Conservation (phyloP, 2,888 invertebrate genomes). For the Rotaria magnacalcarata region DNA sequence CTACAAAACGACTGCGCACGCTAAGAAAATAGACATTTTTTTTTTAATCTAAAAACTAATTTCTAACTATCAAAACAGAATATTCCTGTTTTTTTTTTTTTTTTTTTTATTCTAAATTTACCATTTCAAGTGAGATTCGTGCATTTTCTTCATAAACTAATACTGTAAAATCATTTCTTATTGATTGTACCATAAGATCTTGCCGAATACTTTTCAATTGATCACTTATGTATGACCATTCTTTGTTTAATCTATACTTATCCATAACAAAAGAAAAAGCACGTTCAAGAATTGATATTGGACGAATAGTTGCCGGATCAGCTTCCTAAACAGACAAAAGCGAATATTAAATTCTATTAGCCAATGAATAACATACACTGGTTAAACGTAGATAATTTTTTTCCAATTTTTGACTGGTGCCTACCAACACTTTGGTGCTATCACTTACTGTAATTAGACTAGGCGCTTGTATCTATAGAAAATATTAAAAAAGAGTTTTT, state of each 20-base stretch:
- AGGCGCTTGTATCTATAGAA: neutral
- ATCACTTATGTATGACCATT: conserved; percentile 22
- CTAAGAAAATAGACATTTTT: too few species aligned
- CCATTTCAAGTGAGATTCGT: conserved; percentile 86
- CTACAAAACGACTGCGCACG: too few species aligned
- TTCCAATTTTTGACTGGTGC: conserved; percentile 86
- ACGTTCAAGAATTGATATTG: neutral
- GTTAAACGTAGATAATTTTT: conserved; percentile 92
- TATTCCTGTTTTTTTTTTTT: too few species aligned
- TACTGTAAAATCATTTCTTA: conserved; percentile 88
- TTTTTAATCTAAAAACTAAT: too few species aligned
- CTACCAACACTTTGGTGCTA: conserved; percentile 56
- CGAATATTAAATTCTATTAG: too few species aligned
- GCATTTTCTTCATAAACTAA: conserved; percentile 98
- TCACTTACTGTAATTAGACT: neutral
- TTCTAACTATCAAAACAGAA: too few species aligned
- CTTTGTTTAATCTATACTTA: neutral
- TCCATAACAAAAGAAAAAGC: conserved; percentile 24
- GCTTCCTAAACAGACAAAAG: conserved; percentile 70
- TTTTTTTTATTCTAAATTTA: neutral
- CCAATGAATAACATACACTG: conserved; percentile 59
- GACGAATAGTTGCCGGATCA: conserved; percentile 68
- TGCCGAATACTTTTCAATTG: conserved; percentile 35
- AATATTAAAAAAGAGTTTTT: neutral
- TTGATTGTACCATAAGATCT: conserved; percentile 72